Percentiles rank a stretch among this genome's conserved stretches.
Conservation (phyloP, 2,113 vertebrate species). For the Cygnus atratus region DNA sequence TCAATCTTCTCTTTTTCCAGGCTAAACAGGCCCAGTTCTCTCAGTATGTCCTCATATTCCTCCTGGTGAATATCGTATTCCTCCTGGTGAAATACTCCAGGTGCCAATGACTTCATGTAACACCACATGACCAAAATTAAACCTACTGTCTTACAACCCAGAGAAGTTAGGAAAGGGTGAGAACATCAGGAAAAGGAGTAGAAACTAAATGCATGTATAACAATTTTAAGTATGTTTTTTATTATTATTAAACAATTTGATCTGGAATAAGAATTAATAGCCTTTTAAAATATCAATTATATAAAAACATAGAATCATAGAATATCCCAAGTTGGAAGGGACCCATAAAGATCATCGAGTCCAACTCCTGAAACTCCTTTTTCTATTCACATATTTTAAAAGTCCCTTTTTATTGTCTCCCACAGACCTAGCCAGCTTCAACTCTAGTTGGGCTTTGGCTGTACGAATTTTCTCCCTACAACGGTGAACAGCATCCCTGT, state of each 20-base stretch:
- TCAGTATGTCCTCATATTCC: too few relatives aligned
- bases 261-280: neutral
- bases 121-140: neutral
- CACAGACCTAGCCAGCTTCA: too few relatives aligned
- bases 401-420: too few relatives aligned
- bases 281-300: neutral
- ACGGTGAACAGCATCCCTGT: too few relatives aligned
- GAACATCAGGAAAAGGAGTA: neutral
- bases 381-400: too few relatives aligned
- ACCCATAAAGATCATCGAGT: too few relatives aligned
- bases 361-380: too few relatives aligned
- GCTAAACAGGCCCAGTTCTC: too few relatives aligned
- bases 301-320: neutral
- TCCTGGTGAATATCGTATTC: neutral
- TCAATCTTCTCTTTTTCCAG: too few relatives aligned
- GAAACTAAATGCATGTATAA: neutral
- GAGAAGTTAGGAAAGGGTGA: neutral
- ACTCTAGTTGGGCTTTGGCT: too few relatives aligned
- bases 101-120: neutral
- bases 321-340: too few relatives aligned
- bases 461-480: too few relatives aligned
- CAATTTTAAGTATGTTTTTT: neutral
- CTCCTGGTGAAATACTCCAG: neutral
- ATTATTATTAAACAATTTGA: neutral
- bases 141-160: neutral